A percentile compares a stretch with the other conserved stretches of the same genome.
These are phyloP conservation scores for Ceryle rudis DNA, from an alignment of 2,797 vertebrate species.

Conservation along the genomic window DNA sequence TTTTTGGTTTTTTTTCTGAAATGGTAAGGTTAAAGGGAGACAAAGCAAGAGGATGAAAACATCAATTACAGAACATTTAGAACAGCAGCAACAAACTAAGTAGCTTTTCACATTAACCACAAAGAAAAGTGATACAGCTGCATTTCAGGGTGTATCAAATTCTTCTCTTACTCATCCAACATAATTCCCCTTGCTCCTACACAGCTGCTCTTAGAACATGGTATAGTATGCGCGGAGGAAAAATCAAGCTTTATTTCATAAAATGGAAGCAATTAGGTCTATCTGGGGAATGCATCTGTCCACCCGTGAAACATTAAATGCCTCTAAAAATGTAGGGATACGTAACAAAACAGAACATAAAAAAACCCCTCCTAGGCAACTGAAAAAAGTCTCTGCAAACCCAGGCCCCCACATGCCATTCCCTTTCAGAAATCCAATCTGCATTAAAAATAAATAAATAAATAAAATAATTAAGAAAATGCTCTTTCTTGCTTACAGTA, in stretches of 20 bases:
- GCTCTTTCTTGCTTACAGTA: not conserved
- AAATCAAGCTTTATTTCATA: not conserved
- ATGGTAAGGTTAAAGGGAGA: not conserved
- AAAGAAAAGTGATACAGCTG: conserved; percentile 29
- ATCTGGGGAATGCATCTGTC: conserved; percentile 7
- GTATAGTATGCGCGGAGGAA: not conserved
- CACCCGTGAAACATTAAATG: conserved; percentile 6
- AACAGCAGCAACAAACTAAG: conserved; percentile 35
- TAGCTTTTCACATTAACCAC: conserved; percentile 17
- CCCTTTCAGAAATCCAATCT: not conserved
- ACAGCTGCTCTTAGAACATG: not conserved
- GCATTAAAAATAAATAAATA: not conserved
- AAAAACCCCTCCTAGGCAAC: not conserved
- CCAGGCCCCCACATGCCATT: not conserved
- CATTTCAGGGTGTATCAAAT: conserved; percentile 24
- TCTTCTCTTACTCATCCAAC: not conserved
- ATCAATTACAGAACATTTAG: conserved; percentile 42
- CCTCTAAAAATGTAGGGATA: not conserved
- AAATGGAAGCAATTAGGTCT: conserved; percentile 10
- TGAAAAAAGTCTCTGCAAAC: not conserved
- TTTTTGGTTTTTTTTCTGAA: not conserved
- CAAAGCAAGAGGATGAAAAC: conserved; percentile 12
- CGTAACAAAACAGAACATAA: not conserved
- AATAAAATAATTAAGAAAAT: not conserved
- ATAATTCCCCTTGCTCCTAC: not conserved